Base-by-base conservation (phyloP, 2,797 vertebrate genomes). In the Xenops minutus region DNA sequence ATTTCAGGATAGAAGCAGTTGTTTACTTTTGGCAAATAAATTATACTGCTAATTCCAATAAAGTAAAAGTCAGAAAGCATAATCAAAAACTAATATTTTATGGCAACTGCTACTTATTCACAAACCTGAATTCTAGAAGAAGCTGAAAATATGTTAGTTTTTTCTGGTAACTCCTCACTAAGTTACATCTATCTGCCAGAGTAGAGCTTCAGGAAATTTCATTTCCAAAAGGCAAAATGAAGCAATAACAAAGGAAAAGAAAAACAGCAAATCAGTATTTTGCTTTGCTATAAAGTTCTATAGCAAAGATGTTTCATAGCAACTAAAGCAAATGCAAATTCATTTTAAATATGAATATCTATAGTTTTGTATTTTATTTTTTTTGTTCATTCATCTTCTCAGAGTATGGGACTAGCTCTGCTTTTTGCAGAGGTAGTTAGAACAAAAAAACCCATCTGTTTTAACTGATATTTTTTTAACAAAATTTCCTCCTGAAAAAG, bases 321-420 rank as follows among this genome's bases (percentile, higher is more conserved):
- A 61, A 46, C 26, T 52, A 43, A 61, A 81, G 30, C 19, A 81
- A 87, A 80, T 12, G 24, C 37, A 90, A 88, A 64, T 51, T 37
- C 2, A 8, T 17, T 93, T 81, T 37, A 46, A 74, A 64, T 41
- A 59, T 11, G 1, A 73, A 36, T 26, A 54, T 13, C 59, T 55
- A 51, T 6, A 51, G 10, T 37, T 76, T 18, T 15, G 5, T 52
- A 52, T 41, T 67, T 66, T 58, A 30, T 22, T 86, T 72, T 64
- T 64, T 51, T 32, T 36, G 24, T 69, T 88, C 20, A 21, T 52
- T 96, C 32, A 14, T 51, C 78, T 94, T 87, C 96, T 94, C 95
- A 84, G 56, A 20, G 26, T 43, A 86, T 95, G 92, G 71, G 41
- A 83, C 93, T 95, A 96, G 82, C 96, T 97, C 46, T 75, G 64